A percentile compares a stretch with the other conserved stretches of the same genome.
phyloP scores from a whole-genome alignment of 1,140 invertebrate genomes.

The Drosophila suzukii region DNA sequence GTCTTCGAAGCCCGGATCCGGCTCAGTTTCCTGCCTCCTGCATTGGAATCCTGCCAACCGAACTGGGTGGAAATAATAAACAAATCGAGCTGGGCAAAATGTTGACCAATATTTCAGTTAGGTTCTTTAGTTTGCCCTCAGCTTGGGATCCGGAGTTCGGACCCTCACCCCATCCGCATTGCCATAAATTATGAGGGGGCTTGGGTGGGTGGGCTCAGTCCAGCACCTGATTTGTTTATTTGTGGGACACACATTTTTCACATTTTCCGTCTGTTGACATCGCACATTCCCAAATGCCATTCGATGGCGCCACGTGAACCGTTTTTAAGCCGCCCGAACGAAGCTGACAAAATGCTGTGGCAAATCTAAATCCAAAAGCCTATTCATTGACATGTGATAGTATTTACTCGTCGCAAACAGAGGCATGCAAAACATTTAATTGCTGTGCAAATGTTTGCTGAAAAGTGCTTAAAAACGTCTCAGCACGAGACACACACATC shows the following conservation, averaged over 20 bases:
- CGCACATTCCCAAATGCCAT: conserved; percentile 26
- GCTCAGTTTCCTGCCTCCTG: conserved; percentile 24
- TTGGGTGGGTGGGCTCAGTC: conserved; percentile 25
- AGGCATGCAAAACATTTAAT: conserved; percentile 46
- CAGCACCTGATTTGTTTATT: conserved; percentile 77
- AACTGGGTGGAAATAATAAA: conserved; percentile 61
- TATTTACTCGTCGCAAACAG: conserved; percentile 29
- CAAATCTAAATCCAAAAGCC: conserved; percentile 9
- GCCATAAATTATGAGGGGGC: conserved; percentile 63
- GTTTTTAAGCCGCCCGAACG: conserved; percentile 4
- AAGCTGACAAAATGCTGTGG: conserved; percentile 38
- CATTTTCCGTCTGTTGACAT: conserved; percentile 50
- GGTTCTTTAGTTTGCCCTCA: conserved; percentile 24
- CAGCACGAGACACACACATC: conserved; percentile 10
- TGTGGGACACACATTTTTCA: conserved; percentile 60
- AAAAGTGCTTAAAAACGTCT: conserved; percentile 35
- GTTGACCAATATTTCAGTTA: conserved; percentile 75
- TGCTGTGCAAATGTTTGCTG: conserved; percentile 53
- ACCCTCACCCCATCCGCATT: conserved; percentile 20
- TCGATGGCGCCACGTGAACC: conserved; percentile 24
- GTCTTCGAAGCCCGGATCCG: conserved; percentile 8
- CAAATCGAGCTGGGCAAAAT: conserved; percentile 46
- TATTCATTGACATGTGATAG: conserved; percentile 25
- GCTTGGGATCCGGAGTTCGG: background rate
- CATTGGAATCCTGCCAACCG: conserved; percentile 31